phyloP scores from a whole-genome alignment of 1,140 invertebrate genomes.

The Cheumatopsyche charites region DNA sequence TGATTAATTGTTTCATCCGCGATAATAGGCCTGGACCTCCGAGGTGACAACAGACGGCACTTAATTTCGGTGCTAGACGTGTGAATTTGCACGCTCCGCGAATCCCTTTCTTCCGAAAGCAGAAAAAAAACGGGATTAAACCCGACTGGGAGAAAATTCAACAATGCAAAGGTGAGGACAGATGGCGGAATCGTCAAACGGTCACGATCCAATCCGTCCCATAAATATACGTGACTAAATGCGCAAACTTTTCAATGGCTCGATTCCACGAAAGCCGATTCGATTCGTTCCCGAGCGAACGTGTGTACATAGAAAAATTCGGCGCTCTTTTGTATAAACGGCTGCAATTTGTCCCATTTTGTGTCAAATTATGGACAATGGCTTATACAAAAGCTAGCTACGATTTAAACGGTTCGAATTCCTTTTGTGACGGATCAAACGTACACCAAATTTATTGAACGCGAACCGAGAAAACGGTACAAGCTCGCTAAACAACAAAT shows the following conservation, averaged over 20 bases:
- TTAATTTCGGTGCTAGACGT: too few relatives aligned
- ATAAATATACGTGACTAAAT: slow-evolving; percentile 46
- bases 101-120: too few relatives aligned
- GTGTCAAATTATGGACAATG: slow-evolving; percentile 43
- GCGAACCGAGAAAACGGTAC: too few relatives aligned
- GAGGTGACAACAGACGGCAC: neutral
- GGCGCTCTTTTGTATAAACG: slow-evolving; percentile 21
- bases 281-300: slow-evolving; percentile 9
- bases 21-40: neutral
- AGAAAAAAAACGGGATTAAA: too few relatives aligned
- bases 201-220: slow-evolving; percentile 1
- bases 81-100: too few relatives aligned
- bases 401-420: slow-evolving; percentile 24
- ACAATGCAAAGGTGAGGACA: neutral
- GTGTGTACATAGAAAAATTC: slow-evolving; percentile 19
- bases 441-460: slow-evolving; percentile 5
- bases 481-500: too few relatives aligned
- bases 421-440: slow-evolving; percentile 16
- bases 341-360: slow-evolving; percentile 47
- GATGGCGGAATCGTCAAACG: slow-evolving; percentile 3
- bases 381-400: neutral
- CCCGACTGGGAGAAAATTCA: too few relatives aligned
- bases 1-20: slow-evolving; percentile 9
- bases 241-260: slow-evolving; percentile 15
- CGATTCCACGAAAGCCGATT: slow-evolving; percentile 37